A percentile compares a stretch with the other conserved stretches of the same genome.
phyloP scores from a whole-genome alignment of 1,140 invertebrate genomes.

The Chymomyza costata region DNA sequence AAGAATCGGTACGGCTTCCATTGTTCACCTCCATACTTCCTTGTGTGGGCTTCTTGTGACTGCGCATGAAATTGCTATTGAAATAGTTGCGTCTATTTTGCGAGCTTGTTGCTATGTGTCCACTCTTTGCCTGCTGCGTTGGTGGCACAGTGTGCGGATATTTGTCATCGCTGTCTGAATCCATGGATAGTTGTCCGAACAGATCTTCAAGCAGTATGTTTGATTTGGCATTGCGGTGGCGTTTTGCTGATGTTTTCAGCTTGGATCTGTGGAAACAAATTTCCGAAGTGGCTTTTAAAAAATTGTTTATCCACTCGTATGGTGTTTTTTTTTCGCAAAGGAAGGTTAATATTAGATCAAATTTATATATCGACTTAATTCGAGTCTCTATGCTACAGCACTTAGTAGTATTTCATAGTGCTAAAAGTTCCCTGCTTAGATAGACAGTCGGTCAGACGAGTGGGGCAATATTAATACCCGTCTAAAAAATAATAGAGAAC shows the following conservation, averaged over 20 bases:
- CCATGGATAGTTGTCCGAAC: conserved; percentile 70
- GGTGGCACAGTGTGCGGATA: conserved; percentile 71
- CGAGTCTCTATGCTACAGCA: no score
- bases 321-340: no score
- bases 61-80: conserved; percentile 43
- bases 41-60: conserved; percentile 36
- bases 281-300: no score
- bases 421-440: no score
- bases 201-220: conserved; percentile 71
- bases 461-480: no score
- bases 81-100: conserved; percentile 50
- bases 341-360: no score
- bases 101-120: conserved; percentile 39
- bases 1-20: conserved; percentile 63
- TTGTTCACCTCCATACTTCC: conserved; percentile 63
- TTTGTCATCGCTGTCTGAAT: conserved; percentile 65
- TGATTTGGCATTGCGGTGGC: conserved; percentile 58
- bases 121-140: conserved; percentile 54
- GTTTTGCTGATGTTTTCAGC: conserved; percentile 69
- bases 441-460: no score
- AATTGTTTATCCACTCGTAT: no score
- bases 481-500: no score
- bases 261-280: conserved; percentile 49
- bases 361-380: no score
- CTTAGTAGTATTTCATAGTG: no score